A percentile compares a stretch with the other conserved stretches of the same genome.
Evolutionary conservation across 2,797 vertebrate species (phyloP).

Genomic region (Rhadinocentrus ornatus): DNA sequence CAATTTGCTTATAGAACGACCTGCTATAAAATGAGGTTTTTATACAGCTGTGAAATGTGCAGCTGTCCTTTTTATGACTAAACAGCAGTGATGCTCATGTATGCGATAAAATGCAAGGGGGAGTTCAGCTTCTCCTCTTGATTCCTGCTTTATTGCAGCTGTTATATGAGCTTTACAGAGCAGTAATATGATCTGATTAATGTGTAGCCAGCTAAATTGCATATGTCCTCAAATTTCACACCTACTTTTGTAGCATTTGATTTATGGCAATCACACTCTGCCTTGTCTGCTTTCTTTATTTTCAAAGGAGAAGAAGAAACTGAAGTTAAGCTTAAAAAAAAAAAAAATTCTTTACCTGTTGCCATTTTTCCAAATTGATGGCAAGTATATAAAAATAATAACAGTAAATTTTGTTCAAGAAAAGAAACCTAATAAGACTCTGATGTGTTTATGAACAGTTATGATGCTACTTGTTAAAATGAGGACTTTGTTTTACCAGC

Average conservation of each 20-base stretch:
- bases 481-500: not conserved
- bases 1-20: conserved; percentile 34
- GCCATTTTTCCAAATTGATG: conserved; percentile 42
- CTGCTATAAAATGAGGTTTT: conserved; percentile 42
- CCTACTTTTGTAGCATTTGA: conserved; percentile 5
- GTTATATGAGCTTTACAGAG: conserved; percentile 32
- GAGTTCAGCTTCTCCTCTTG: conserved; percentile 37
- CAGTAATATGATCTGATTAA: conserved; percentile 32
- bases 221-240: not conserved
- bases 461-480: not conserved
- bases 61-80: conserved; percentile 54
- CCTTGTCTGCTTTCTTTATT: conserved; percentile 4
- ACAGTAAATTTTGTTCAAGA: not conserved
- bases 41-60: conserved; percentile 33
- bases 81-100: conserved; percentile 33
- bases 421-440: not conserved
- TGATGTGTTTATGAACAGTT: not conserved
- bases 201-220: conserved; percentile 8
- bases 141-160: conserved; percentile 14
- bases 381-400: not conserved
- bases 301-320: conserved; percentile 8
- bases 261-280: conserved; percentile 1
- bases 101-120: not conserved
- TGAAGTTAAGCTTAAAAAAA: conserved; percentile 17
- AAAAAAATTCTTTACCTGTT: conserved; percentile 21